phyloP scores from a whole-genome alignment of 2,888 invertebrate genomes.

The Conomelus anceps region DNA sequence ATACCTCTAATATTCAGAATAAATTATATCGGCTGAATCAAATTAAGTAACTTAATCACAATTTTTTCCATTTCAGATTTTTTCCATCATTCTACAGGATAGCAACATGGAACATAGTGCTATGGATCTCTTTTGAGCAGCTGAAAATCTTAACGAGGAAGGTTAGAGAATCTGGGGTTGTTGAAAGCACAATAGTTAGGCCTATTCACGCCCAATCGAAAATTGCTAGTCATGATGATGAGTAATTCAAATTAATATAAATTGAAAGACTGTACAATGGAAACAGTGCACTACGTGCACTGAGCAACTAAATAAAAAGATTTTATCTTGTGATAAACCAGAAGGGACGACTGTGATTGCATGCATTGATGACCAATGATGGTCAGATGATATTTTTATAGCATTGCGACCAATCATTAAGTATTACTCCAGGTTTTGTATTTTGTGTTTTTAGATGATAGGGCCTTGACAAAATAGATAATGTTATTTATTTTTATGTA shows the following conservation, averaged over 20 bases:
- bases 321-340: background rate
- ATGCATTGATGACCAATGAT: background rate
- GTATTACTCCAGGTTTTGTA: background rate
- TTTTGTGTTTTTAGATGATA: background rate
- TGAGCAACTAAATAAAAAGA: background rate
- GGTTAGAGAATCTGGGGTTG: background rate
- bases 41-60: too few species aligned
- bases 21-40: background rate
- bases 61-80: conserved; percentile 45
- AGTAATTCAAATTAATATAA: background rate
- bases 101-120: conserved; percentile 60
- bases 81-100: conserved; percentile 57
- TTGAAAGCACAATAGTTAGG: background rate
- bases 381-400: background rate
- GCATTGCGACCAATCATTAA: background rate
- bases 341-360: background rate
- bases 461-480: background rate
- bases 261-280: background rate
- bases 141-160: conserved; percentile 43
- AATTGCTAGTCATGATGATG: background rate
- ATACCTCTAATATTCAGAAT: too few species aligned
- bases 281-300: background rate
- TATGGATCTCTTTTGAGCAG: conserved; percentile 61
- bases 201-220: background rate
- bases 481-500: background rate